These are phyloP conservation scores for Trachelus tabidus DNA, from an alignment of 2,888 invertebrate genomes.

Conservation along the genomic window DNA sequence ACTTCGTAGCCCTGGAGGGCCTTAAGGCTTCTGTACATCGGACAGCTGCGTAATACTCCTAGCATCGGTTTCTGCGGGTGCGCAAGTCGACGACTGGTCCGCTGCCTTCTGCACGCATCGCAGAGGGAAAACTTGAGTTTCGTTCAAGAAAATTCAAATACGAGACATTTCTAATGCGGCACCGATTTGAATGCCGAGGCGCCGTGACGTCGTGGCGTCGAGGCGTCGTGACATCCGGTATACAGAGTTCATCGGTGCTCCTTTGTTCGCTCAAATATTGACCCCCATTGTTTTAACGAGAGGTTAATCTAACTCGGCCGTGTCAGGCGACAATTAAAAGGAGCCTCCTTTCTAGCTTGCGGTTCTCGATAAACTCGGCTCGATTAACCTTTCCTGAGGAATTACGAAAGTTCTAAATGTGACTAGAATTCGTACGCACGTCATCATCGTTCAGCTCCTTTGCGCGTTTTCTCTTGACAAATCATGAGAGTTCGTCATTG, in stretches of 20 bases:
- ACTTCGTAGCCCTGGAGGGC: background rate
- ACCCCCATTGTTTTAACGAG: constrained; percentile 44
- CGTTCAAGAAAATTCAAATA: background rate
- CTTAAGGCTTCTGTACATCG: background rate
- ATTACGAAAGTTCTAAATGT: background rate
- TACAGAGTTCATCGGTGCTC: constrained; percentile 23
- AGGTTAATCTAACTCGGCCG: constrained; percentile 37
- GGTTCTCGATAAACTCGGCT: background rate
- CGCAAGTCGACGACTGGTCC: background rate
- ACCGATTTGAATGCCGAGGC: background rate
- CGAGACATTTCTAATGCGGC: background rate
- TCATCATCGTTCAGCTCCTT: too few species aligned
- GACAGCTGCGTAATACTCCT: too few species aligned
- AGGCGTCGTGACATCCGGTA: constrained; percentile 5
- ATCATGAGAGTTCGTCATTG: too few species aligned
- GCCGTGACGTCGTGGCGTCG: background rate
- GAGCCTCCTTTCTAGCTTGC: background rate
- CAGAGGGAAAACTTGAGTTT: background rate
- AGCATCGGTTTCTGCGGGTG: background rate
- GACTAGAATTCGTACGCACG: background rate
- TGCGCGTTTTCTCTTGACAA: too few species aligned
- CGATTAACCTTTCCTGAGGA: background rate
- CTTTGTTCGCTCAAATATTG: constrained; percentile 28
- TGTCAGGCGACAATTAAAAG: constrained; percentile 14
- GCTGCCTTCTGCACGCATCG: background rate